Percentiles rank a stretch among this genome's conserved stretches.
Conservation (phyloP, 2,888 invertebrate species). For the Xanthia togata region DNA sequence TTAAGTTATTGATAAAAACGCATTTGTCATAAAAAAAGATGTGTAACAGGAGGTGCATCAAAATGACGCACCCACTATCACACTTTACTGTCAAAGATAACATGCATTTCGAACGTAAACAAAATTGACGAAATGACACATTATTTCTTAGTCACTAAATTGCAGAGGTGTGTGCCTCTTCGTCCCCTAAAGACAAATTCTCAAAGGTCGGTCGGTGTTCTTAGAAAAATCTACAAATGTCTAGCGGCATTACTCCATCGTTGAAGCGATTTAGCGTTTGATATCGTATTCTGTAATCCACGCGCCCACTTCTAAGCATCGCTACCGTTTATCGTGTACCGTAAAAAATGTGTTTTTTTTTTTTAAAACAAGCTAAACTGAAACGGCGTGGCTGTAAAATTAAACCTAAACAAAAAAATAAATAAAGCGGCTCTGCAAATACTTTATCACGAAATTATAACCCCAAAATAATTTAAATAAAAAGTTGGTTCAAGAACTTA, state of each 20-base stretch:
- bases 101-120: conserved; percentile 43
- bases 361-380: too few species aligned
- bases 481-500: too few species aligned
- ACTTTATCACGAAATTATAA: too few species aligned
- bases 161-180: not conserved
- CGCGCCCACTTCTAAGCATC: not conserved
- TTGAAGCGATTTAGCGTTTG: not conserved
- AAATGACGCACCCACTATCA: conserved; percentile 37
- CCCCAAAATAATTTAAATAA: too few species aligned
- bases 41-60: conserved; percentile 27
- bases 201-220: too few species aligned
- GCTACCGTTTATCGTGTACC: too few species aligned
- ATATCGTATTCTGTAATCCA: not conserved
- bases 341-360: too few species aligned
- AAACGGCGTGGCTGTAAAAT: too few species aligned
- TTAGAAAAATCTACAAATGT: not conserved
- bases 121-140: conserved; percentile 25
- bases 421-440: too few species aligned
- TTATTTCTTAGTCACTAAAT: conserved; percentile 23
- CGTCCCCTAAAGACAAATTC: not conserved
- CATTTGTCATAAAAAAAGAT: conserved; percentile 26
- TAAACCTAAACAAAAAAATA: too few species aligned
- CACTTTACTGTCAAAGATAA: conserved; percentile 32
- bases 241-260: not conserved
- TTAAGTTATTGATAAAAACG: conserved; percentile 13